Evolutionary conservation across 2,797 vertebrate species (phyloP).

Genomic region (Diglossa cyanea): DNA sequence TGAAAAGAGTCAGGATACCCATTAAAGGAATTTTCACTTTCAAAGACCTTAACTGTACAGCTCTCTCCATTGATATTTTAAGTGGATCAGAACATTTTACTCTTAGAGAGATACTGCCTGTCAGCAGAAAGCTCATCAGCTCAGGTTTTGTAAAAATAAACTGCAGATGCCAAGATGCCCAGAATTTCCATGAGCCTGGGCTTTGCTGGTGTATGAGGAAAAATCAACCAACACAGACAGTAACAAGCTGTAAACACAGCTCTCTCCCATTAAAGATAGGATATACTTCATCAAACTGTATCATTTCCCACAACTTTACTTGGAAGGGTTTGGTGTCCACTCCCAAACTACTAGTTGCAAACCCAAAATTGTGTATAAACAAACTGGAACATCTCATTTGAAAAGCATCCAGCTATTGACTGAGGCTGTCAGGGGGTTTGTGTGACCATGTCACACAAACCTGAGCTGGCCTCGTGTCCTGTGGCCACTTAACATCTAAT

Average conservation of each 20-base stretch:
- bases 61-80: not conserved
- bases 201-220: not conserved
- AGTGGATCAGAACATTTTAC: not conserved
- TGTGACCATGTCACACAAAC: not conserved
- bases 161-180: not conserved
- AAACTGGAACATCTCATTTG: not conserved
- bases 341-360: slow-evolving; percentile 21
- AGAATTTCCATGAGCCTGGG: not conserved
- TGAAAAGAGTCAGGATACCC: not conserved
- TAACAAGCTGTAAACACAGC: not conserved
- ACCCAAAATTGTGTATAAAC: not conserved
- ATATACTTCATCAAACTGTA: not conserved
- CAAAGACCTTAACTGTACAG: not conserved
- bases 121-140: not conserved
- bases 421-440: not conserved
- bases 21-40: not conserved
- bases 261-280: not conserved
- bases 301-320: not conserved
- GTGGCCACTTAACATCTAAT: not conserved
- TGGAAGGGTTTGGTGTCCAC: not conserved
- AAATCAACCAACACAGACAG: not conserved
- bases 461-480: fast-evolving
- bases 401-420: not conserved
- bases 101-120: not conserved
- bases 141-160: not conserved